Evolutionary conservation across 2,113 vertebrate species (phyloP).

Genomic region (Atrichornis clamosus): DNA sequence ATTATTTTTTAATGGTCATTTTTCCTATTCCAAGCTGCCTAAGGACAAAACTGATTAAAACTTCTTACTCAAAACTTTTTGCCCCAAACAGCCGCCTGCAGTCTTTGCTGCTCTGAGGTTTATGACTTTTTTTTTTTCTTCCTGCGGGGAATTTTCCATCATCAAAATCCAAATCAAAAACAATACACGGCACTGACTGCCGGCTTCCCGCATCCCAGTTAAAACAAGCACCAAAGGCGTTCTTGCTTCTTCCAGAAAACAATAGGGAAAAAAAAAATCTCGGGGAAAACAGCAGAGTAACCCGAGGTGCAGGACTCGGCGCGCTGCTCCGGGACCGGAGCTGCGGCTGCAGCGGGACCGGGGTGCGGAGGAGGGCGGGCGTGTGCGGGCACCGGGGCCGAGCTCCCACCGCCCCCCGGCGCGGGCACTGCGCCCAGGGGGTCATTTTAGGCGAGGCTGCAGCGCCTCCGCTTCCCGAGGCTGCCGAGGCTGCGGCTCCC

Average conservation of each 20-base stretch:
- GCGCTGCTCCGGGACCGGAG: neutral
- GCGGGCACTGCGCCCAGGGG: neutral
- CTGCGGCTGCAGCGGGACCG: neutral
- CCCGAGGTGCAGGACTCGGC: fast-evolving
- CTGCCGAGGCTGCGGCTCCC: neutral
- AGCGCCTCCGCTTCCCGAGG: neutral
- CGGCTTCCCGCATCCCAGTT: neutral
- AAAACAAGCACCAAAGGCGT: neutral
- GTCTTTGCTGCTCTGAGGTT: neutral
- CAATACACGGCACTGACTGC: neutral
- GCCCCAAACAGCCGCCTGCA: neutral
- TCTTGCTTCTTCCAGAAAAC: neutral
- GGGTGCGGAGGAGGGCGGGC: neutral
- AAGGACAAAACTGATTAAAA: neutral
- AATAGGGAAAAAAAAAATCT: neutral
- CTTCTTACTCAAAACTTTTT: neutral
- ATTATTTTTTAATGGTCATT: neutral
- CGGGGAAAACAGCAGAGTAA: neutral
- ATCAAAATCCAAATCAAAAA: neutral
- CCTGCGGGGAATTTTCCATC: neutral
- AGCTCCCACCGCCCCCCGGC: neutral
- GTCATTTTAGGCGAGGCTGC: neutral
- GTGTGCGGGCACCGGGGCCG: neutral
- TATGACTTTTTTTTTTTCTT: neutral
- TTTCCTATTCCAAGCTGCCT: neutral